Conservation (phyloP, 2,888 invertebrate species). For the Uropetala carovei region DNA sequence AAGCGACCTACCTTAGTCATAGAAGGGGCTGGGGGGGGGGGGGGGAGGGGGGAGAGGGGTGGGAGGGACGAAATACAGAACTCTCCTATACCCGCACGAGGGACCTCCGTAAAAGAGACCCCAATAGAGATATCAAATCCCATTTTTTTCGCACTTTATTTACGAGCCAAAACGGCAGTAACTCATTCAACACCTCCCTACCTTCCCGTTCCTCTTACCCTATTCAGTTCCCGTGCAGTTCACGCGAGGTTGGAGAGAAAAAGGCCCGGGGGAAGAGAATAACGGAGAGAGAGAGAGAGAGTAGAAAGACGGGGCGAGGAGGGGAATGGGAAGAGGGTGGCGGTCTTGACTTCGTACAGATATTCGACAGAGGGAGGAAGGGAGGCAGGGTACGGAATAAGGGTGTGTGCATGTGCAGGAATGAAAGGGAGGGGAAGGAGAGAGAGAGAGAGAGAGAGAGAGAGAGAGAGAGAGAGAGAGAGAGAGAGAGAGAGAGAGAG, state of each 20-base stretch:
- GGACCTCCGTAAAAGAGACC: background rate
- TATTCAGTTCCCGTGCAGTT: background rate
- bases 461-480: too few relatives aligned
- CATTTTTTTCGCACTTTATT: slow-evolving; percentile 32
- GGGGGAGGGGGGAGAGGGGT: too few relatives aligned
- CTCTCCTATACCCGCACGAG: background rate
- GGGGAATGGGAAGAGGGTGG: background rate
- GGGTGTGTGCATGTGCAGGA: background rate
- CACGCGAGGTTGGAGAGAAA: background rate
- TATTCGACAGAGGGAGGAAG: background rate
- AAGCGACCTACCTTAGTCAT: background rate
- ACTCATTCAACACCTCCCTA: slow-evolving; percentile 23
- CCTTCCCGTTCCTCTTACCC: background rate
- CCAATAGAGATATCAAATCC: slow-evolving; percentile 32
- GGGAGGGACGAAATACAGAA: background rate
- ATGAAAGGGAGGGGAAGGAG: too few relatives aligned
- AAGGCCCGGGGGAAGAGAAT: background rate
- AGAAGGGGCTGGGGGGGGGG: too few relatives aligned
- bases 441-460: too few relatives aligned
- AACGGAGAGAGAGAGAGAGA: too few relatives aligned
- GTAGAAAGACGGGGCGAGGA: background rate
- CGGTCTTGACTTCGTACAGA: background rate
- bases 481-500: too few relatives aligned
- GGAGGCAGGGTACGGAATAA: background rate
- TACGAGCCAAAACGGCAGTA: slow-evolving; percentile 1